Evolutionary conservation across 1,140 invertebrate genomes (phyloP), one percentile per base, ranked within the genome.

Genomic region (Eufriesea mexicana): DNA sequence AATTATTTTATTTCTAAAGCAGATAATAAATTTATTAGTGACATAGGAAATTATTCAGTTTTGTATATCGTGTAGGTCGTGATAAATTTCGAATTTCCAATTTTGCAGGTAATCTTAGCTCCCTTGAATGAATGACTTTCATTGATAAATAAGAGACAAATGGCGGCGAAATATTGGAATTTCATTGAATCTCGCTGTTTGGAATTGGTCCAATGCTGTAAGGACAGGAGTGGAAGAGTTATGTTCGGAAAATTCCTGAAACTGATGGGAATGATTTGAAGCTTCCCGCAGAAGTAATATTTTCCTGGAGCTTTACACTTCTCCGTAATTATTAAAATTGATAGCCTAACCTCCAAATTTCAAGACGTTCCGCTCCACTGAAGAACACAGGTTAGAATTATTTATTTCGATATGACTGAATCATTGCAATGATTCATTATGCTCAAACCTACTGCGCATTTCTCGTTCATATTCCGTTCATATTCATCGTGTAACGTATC

Each of bases 171-270:
- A 71, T 71, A 71, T 71, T 54, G 68, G 49, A 35, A 35, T 71
- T 54, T 71, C 49, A 71, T 54, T 54, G 49, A 71, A 71, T 54
- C 47, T 16, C 20, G 49, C 25, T 71, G 25, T 54, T 71, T 54
- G 68, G 68, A 71, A 71, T 25, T 71, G 68, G 49, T 51, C 68
- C 68, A 71, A 71, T 23, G 49, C 49, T 35, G 45, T 71, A 71
- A 71, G 25, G 68, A 51, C n/a, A 70, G 18, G 20, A 71, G 68
- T 35, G 25, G 68, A 45, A 54, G 68, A 71, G 68, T 54, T 71
- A 51, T 54, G 25, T 54, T 25, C 68, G 10, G 25, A 71, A 54
- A 54, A 71, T 71, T 71, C 18, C 68, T 71, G 68, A 20, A 35
- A 71, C 7, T 28, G 68, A 71, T 71, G 20, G 47, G 20, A 23